These are phyloP conservation scores for Virgularia gustaviana DNA, from an alignment of 92 coral and sea anemone species.

Conservation along the genomic window DNA sequence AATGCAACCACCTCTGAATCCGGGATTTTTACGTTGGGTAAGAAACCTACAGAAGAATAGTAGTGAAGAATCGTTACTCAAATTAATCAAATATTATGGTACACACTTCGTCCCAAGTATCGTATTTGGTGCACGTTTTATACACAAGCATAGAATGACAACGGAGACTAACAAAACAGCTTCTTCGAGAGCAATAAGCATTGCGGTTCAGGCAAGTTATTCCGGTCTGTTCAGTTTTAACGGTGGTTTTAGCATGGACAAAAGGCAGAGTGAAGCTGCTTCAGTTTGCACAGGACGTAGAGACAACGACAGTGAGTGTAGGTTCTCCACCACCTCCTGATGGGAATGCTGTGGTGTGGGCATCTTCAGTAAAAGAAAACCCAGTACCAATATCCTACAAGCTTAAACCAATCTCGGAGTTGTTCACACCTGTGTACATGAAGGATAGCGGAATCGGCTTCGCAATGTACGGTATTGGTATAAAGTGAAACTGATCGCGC, in stretches of 20 bases:
- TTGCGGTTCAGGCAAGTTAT: conserved; percentile 55
- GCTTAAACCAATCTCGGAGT: conserved; percentile 31
- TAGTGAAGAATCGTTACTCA: neutral
- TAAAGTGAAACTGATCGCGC: no score
- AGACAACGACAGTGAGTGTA: conserved; percentile 44
- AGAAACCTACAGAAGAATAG: conserved; percentile 9
- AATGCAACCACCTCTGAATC: conserved; percentile 40
- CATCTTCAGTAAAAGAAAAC: conserved; percentile 39
- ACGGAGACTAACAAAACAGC: neutral
- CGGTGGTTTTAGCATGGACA: conserved; percentile 48
- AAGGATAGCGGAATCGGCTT: neutral
- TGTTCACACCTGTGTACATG: conserved; percentile 14
- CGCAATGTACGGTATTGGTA: neutral
- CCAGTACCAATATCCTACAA: conserved; percentile 51
- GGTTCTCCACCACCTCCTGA: conserved; percentile 54
- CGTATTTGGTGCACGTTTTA: conserved; percentile 50
- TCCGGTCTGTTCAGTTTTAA: conserved; percentile 53
- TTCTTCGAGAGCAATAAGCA: conserved; percentile 7
- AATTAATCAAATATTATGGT: conserved; percentile 45
- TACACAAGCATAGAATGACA: conserved; percentile 29
- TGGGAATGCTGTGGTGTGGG: conserved; percentile 58
- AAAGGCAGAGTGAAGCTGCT: conserved; percentile 46
- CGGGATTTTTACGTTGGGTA: conserved; percentile 43
- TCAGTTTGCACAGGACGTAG: conserved; percentile 39
- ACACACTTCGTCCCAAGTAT: conserved; percentile 50